Evolutionary conservation across 2,888 invertebrate genomes (phyloP).

Genomic region (Cheilosia variabilis): DNA sequence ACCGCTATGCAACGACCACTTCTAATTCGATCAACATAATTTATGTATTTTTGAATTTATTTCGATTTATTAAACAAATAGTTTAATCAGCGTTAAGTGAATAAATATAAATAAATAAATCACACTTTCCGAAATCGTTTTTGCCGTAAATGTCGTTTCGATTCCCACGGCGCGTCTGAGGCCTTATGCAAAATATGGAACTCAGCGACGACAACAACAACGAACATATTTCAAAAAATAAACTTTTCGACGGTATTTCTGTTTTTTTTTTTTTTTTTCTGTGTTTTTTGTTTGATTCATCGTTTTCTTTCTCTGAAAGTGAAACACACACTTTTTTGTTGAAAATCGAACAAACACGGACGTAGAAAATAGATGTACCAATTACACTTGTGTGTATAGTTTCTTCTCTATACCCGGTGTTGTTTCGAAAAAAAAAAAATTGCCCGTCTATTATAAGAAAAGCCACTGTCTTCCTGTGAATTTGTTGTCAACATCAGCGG

Average conservation of each 20-base stretch:
- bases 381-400: conserved; percentile 43
- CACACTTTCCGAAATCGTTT: conserved; percentile 27
- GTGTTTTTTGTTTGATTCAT: conserved; percentile 31
- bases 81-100: not conserved
- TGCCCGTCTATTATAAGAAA: conserved; percentile 41
- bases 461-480: conserved; percentile 52
- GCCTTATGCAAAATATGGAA: conserved; percentile 63
- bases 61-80: conserved; percentile 12
- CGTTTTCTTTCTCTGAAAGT: conserved; percentile 24
- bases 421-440: conserved; percentile 5
- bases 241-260: conserved; percentile 20
- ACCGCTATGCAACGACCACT: conserved; percentile 14
- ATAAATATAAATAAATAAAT: conserved; percentile 14
- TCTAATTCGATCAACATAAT: not conserved
- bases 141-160: conserved; percentile 42
- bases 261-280: not conserved
- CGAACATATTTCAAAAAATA: conserved; percentile 60
- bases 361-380: conserved; percentile 61
- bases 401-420: conserved; percentile 25
- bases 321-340: conserved; percentile 40
- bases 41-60: conserved; percentile 18
- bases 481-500: conserved; percentile 39
- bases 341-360: conserved; percentile 16
- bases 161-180: conserved; percentile 40
- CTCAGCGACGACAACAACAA: conserved; percentile 52